Percentiles rank a stretch among this genome's conserved stretches.
phyloP scores from a whole-genome alignment of 2,888 invertebrate genomes.

The Unio delphinus region DNA sequence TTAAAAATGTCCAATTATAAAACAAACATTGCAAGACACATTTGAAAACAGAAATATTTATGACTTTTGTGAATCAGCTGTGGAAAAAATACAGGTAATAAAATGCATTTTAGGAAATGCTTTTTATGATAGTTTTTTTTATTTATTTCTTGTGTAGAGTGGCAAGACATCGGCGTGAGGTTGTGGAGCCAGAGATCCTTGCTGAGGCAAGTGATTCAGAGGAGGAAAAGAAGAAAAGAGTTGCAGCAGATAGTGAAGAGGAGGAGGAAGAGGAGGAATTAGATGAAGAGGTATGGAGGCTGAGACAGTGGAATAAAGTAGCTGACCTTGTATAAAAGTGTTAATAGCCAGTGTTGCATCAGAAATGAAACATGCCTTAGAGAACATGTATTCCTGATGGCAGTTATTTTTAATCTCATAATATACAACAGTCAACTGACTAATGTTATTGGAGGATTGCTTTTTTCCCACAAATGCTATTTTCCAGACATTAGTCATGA shows the following conservation, averaged over 20 bases:
- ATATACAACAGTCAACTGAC: not conserved
- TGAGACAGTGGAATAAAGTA: not conserved
- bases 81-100: no score
- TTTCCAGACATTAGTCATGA: no score
- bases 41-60: no score
- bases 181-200: conserved; percentile 75
- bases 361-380: no score
- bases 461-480: no score
- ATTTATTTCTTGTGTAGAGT: conserved; percentile 45
- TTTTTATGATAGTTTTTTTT: not conserved
- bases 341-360: no score
- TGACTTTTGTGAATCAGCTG: no score
- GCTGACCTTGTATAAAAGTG: no score
- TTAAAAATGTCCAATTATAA: no score
- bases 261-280: conserved; percentile 65
- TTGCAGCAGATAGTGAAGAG: conserved; percentile 56
- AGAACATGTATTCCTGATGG: not conserved
- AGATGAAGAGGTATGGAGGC: conserved; percentile 65
- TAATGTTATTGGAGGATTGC: no score
- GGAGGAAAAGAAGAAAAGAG: conserved; percentile 41
- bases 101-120: not conserved
- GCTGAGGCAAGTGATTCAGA: conserved; percentile 78
- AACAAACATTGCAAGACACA: no score
- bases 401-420: not conserved
- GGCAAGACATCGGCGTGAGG: conserved; percentile 61